Conservation (phyloP, 2,888 invertebrate species). For the Cheilosia scutellata region DNA sequence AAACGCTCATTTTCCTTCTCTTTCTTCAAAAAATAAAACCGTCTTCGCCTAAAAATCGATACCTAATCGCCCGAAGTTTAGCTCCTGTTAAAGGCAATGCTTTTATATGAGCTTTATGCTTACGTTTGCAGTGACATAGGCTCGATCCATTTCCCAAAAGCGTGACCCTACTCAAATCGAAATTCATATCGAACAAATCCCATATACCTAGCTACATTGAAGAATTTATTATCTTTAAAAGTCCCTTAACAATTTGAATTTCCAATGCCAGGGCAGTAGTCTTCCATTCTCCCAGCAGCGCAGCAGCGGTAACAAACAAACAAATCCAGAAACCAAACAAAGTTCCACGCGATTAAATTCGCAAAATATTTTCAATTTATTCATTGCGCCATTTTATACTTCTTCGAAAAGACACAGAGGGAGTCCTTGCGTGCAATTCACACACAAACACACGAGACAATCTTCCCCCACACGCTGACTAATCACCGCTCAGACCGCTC, state of each 20-base stretch:
- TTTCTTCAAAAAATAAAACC: too few species aligned
- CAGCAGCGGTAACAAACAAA: constrained; percentile 23
- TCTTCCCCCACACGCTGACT: constrained; percentile 23
- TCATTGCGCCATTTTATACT: constrained; percentile 55
- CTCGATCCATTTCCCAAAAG: background rate
- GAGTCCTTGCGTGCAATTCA: constrained; percentile 36
- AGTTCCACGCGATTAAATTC: constrained; percentile 67
- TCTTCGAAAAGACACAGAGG: constrained; percentile 25
- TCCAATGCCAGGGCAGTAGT: background rate
- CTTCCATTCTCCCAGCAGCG: background rate
- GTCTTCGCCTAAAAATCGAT: too few species aligned
- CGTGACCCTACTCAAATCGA: constrained; percentile 1
- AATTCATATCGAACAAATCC: constrained; percentile 31
- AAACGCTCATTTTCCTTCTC: too few species aligned
- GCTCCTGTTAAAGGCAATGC: too few species aligned
- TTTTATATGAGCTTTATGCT: background rate
- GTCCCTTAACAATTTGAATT: constrained; percentile 32
- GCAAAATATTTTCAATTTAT: constrained; percentile 68
- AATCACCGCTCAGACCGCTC: constrained; percentile 40
- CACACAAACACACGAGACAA: constrained; percentile 6
- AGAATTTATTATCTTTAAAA: constrained; percentile 39
- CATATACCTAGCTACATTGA: background rate
- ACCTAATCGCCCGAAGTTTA: too few species aligned
- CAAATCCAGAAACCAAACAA: constrained; percentile 55
- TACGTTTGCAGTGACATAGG: background rate